Percentiles rank a stretch among this genome's conserved stretches.
Conservation (phyloP, 2,113 vertebrate species). For the Colossoma macropomum region DNA sequence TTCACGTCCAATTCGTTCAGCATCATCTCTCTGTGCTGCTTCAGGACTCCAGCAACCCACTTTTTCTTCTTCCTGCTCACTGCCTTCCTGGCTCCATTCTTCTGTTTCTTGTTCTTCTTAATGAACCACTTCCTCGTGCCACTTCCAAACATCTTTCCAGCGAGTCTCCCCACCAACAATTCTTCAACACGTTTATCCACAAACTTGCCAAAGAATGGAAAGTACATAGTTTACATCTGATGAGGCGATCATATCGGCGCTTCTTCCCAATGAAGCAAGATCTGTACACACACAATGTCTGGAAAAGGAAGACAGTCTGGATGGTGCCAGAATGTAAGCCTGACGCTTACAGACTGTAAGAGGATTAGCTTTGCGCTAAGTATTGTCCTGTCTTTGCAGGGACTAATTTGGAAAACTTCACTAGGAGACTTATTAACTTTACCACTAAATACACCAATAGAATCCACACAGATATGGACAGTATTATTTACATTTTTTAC, state of each 20-base stretch:
- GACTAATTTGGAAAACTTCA: slow-evolving; percentile 59
- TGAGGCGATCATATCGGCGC: slow-evolving; percentile 55
- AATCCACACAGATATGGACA: not conserved
- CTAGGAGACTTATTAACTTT: not conserved
- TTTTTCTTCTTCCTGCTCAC: slow-evolving; percentile 75
- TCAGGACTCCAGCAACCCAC: slow-evolving; percentile 78
- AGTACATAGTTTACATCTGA: slow-evolving; percentile 71
- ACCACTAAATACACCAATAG: not conserved
- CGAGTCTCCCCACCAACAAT: slow-evolving; percentile 58
- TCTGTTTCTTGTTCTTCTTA: slow-evolving; percentile 71
- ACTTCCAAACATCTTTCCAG: slow-evolving; percentile 80
- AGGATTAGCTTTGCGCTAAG: slow-evolving; percentile 86
- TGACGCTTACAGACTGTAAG: slow-evolving; percentile 82
- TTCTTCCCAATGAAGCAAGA: slow-evolving; percentile 35
- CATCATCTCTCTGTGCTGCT: slow-evolving; percentile 79
- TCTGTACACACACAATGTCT: slow-evolving; percentile 76
- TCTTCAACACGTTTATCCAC: slow-evolving; percentile 64
- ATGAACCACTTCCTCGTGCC: slow-evolving; percentile 82
- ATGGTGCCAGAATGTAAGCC: slow-evolving; percentile 76
- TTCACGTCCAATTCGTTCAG: slow-evolving; percentile 82
- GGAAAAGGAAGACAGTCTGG: slow-evolving; percentile 81
- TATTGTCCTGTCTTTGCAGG: slow-evolving; percentile 66
- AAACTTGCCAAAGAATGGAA: slow-evolving; percentile 64
- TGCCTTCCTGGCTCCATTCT: slow-evolving; percentile 69
- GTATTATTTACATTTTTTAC: not conserved